These are phyloP conservation scores for Cariama cristata DNA, from an alignment of 2,113 vertebrate species.

Conservation along the genomic window DNA sequence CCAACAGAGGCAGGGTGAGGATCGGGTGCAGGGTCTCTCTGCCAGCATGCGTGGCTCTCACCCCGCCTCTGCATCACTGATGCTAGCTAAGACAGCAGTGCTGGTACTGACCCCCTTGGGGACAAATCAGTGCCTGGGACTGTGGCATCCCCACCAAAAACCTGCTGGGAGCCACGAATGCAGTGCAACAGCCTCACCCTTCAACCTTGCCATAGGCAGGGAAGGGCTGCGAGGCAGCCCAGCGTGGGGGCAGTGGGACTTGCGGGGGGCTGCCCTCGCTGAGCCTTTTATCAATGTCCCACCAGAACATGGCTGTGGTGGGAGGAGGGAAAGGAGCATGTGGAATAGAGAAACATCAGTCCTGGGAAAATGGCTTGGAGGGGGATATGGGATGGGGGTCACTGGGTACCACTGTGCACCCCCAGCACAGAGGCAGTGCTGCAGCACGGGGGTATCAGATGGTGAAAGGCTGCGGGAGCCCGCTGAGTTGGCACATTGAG, in stretches of 20 bases:
- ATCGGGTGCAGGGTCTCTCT: background rate
- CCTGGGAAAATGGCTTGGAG: background rate
- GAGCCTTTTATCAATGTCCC: background rate
- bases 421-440: background rate
- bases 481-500: no score
- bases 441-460: fast-evolving
- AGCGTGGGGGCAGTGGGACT: fast-evolving
- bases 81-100: background rate
- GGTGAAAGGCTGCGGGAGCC: background rate
- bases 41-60: fast-evolving
- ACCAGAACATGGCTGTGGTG: background rate
- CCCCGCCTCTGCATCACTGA: background rate
- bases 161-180: background rate
- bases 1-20: background rate
- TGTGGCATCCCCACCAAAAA: background rate
- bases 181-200: background rate
- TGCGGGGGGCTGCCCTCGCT: background rate
- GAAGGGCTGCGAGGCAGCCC: background rate
- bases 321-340: background rate
- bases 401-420: fast-evolving
- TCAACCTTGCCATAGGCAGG: fast-evolving
- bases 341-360: background rate
- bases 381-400: fast-evolving
- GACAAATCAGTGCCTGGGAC: background rate
- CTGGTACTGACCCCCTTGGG: background rate